Base-by-base conservation (phyloP, 2,888 invertebrate species). In the Spodoptera littoralis region DNA sequence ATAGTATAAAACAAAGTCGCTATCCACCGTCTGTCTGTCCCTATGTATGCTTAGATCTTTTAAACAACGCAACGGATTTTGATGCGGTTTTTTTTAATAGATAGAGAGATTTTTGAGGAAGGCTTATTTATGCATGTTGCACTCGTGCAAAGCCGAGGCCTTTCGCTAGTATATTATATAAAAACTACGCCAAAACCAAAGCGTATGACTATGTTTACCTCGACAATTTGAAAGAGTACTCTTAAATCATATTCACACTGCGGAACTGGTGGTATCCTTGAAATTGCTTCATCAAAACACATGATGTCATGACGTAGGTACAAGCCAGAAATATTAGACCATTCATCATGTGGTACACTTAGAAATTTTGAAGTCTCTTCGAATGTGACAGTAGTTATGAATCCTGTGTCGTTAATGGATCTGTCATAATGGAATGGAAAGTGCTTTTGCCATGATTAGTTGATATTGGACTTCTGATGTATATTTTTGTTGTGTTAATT, bases 291-390 rank as follows among this genome's bases (percentile, higher is more conserved):
- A 47, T 71, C 70, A 74, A 63, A 71, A 75, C 64, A 71, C 48
- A 71, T 69, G 42, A 24, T 47, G 13, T 8, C 9, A 9, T 63
- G 64, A 74, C 75, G 74, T 74, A 30, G 48, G 24, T 8, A 22
- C 12, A 42, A 27, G 56, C 62, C 63, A 74, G 44, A 74, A 63
- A 74, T 70, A 70, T 52, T 12, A 58, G 47, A 51, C 30, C 50
- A 70, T 70, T 70, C 70, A 70, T 70, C 70, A 69, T 73, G 68
- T 27, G 50, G 43, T n/a, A 56, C 69, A 73, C 69, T 73, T 56
- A 55, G 44, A 36, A 8, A 42, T 42, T 24, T 54, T 59, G 48
- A 57, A 67, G 53, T 66, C 66, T 50, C 44, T 49, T 36, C n/a
- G 27, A 22, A 11, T 50, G 9, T 53, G 67, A 58, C 36, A 12